Evolutionary conservation across 1,140 invertebrate species (phyloP), one percentile per base, ranked within the genome.

Genomic region (Ridgeia piscesae): DNA sequence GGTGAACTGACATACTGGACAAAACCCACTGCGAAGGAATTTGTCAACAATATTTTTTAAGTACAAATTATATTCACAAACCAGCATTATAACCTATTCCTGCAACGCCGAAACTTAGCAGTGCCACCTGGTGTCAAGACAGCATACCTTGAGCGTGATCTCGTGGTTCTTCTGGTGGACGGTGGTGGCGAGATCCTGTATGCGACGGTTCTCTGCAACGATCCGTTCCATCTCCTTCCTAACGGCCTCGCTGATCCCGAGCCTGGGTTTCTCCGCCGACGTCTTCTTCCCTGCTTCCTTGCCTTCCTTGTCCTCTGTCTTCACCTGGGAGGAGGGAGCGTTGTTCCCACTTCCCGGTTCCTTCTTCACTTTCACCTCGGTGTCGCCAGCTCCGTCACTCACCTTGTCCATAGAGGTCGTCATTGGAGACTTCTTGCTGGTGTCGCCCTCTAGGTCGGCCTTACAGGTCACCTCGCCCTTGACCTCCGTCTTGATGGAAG

Each of bases 121-220:
- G 33, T 33, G 89, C 89, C 35, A 27, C 6, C 6, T 90, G 4
- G 34, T 90, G 35, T 34, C 89, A 92, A 92, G 35, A 0, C 4
- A 42, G 34, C 94, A 21, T 94, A 97, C 97, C 96, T 98, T 98
- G 4, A 99, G 96, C 50, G 98, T 98, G 96, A 98, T 98, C 33
- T 97, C 97, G 94, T 99, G 98, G 95, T 99, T 98, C 94, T 98
- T 98, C 96, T 99, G 98, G 96, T 99, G 99, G 27, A 99, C 96
- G 50, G 98, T 97, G 31, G 99, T 99, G 93, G 99, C 98, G 93
- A 99, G 97, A n/a, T 98, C 97, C 96, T 99, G 98, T 17, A 99
- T 96, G 94, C 98, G 98, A 93, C 97, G 97, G 96, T 99, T 99
- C 96, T 99, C 99, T 35, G 97, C 97, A 96, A 98, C 98, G 91